A percentile compares a stretch with the other conserved stretches of the same genome.
These are phyloP conservation scores for Heterotis niloticus DNA, from an alignment of 2,113 vertebrate species.

Conservation along the genomic window DNA sequence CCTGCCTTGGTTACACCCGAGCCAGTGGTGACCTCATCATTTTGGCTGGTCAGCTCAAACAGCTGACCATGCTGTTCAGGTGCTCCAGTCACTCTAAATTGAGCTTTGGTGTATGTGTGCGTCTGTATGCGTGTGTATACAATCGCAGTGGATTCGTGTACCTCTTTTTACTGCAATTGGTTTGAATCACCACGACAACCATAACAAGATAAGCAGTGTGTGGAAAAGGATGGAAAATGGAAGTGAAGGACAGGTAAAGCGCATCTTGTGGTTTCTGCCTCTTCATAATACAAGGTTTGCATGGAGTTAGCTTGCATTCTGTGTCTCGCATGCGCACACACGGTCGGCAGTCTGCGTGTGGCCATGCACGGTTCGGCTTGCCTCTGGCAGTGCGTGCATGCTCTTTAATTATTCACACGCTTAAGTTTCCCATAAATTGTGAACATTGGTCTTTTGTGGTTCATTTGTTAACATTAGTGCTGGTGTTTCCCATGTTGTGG, in stretches of 20 bases:
- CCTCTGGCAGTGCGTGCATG: neutral
- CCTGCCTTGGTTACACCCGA: neutral
- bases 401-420: slow-evolving; percentile 14
- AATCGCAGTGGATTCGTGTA: too few species aligned
- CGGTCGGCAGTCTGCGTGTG: neutral
- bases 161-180: too few species aligned
- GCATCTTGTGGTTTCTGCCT: neutral
- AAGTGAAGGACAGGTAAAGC: neutral
- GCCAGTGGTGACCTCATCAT: neutral
- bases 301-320: neutral
- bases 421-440: slow-evolving; percentile 16
- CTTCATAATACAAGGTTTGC: neutral
- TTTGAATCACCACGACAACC: too few species aligned
- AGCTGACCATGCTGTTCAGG: too few species aligned
- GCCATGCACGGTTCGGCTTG: neutral
- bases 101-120: too few species aligned
- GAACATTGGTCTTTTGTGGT: neutral
- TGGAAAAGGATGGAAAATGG: too few species aligned
- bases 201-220: too few species aligned
- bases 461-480: neutral
- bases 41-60: too few species aligned
- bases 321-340: neutral
- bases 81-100: too few species aligned
- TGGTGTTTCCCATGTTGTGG: neutral
- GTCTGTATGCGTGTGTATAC: too few species aligned